Evolutionary conservation across 35 echinoderm and acorn worm species (phyloP).

Genomic region (Stichopus chloronotus): DNA sequence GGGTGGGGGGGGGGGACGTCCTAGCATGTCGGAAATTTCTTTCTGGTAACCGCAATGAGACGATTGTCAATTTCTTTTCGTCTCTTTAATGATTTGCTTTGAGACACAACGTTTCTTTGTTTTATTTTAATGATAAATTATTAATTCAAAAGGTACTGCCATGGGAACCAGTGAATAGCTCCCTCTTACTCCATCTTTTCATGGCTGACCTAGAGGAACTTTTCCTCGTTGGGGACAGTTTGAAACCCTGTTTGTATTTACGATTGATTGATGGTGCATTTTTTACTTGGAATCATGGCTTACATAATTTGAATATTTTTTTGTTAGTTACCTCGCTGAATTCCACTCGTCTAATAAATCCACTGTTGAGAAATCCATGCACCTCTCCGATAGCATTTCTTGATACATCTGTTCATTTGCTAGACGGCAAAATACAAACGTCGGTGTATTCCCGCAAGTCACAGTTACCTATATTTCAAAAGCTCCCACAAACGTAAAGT

Average conservation of each 20-base stretch:
- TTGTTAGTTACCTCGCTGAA: neutral
- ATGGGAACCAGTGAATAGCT: too few species aligned
- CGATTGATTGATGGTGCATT: neutral
- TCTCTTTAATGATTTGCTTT: neutral
- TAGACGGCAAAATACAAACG: neutral
- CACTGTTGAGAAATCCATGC: neutral
- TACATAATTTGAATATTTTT: neutral
- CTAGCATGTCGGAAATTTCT: neutral
- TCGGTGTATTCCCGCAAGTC: neutral
- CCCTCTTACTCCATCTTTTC: neutral
- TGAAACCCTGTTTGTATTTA: neutral
- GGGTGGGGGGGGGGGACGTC: neutral
- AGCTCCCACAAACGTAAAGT: too few species aligned
- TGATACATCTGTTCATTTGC: neutral
- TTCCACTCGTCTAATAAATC: neutral
- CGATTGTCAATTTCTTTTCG: neutral
- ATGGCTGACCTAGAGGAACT: neutral
- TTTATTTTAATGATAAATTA: neutral
- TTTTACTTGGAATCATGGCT: neutral
- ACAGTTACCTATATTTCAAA: neutral
- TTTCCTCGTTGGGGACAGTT: neutral
- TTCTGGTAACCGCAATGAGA: neutral
- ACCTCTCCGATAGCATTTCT: neutral
- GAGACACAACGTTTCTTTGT: neutral
- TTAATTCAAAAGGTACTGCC: neutral